Base-by-base conservation (phyloP, 2,113 vertebrate species). In the Chelonoidis abingdonii region DNA sequence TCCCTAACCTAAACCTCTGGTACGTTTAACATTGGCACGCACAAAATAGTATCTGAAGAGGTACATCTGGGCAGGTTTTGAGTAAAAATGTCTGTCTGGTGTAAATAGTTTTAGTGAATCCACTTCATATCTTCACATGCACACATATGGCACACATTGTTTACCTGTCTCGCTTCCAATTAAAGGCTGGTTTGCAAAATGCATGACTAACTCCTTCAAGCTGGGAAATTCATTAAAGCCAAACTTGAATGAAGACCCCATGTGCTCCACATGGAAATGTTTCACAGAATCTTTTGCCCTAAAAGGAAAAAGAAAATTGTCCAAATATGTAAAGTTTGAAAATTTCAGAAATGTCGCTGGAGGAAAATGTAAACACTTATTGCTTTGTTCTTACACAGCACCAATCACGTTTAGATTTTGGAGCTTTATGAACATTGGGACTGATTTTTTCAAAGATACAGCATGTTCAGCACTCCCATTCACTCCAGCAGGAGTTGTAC, bases 251-350 rank as follows among this genome's bases (percentile, higher is more conserved):
- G 97, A 97, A 31, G 94, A 96, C 93, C 98, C 98, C 75, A 95
- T 98, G 10, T 98, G 96, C 41, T 98, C 98, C 87, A 99, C 96
- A 1, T 99, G 99, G 87, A 99, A 99, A 93, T 99, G 99, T 93
- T 99, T 99, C 79, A 99, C 99, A 4, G 99, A 99, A 83, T 99
- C 99, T 97, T 99, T 99, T 31, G 99, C 99, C 97, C 99, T 99
- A 93, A 89, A 97, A 92, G 25, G 41, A 25, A 95, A 79, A 88
- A 81, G 76, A 50, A 89, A 87, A 22, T 21, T 1, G 41, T 65
- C 84, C 29, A 38, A 49, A 72, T 84, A 89, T 10, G 31, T 79
- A 85, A 83, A 59, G 76, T 10, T 44, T 90, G 84, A 93, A 11
- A 78, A 78, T 13, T 13, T 83, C 79, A 35, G 57, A 44, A 47